A percentile compares a stretch with the other conserved stretches of the same genome.
These are phyloP conservation scores for Trachurus trachurus DNA, from an alignment of 2,797 vertebrate genomes.

Conservation along the genomic window DNA sequence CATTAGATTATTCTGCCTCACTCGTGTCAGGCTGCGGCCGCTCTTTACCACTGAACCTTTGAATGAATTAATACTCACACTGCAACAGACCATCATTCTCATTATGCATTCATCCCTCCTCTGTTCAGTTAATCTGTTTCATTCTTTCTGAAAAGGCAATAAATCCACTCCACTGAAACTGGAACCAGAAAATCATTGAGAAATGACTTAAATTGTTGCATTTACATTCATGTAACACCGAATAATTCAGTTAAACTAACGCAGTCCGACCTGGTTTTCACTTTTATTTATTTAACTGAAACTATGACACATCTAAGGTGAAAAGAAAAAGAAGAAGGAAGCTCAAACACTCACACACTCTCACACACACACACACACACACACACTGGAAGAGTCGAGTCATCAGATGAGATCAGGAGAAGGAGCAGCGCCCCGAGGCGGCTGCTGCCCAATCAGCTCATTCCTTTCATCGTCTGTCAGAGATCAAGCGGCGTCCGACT, in stretches of 20 bases:
- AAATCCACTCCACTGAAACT: too few species aligned
- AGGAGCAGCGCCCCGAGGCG: constrained; percentile 29
- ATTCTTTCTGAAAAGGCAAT: too few species aligned
- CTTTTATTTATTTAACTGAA: background rate
- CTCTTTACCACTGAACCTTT: background rate
- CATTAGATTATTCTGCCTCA: background rate
- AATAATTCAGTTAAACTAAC: background rate
- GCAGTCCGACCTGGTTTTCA: background rate
- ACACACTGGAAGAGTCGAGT: constrained; percentile 22
- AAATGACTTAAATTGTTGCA: background rate
- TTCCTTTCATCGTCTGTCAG: constrained; percentile 57
- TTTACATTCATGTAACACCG: too few species aligned
- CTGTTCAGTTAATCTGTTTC: too few species aligned
- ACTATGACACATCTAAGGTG: too few species aligned
- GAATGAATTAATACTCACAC: background rate
- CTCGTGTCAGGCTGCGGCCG: background rate
- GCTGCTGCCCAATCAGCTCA: constrained; percentile 45
- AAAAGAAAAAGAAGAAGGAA: background rate
- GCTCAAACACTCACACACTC: constrained; percentile 25
- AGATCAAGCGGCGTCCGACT: constrained; percentile 43
- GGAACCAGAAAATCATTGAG: too few species aligned
- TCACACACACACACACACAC: constrained; percentile 20
- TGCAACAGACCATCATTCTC: background rate
- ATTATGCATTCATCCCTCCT: background rate
- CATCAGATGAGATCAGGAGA: constrained; percentile 42